Percentiles rank a stretch among this genome's conserved stretches.
Conservation (phyloP, 2,888 invertebrate genomes). For the Mystacides longicornis region DNA sequence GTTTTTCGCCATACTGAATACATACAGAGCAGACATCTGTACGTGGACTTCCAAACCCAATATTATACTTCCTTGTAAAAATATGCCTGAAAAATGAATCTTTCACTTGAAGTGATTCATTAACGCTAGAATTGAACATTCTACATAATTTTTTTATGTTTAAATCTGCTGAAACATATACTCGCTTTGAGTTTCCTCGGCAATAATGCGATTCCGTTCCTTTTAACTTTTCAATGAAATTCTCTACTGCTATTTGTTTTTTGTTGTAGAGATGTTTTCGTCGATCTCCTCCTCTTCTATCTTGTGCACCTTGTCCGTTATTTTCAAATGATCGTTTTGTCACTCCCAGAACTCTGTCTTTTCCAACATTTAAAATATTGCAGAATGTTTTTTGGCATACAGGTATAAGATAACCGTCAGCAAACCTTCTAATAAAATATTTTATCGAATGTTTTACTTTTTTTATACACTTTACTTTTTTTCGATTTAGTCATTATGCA, state of each 20-base stretch:
- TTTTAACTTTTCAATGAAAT: background rate
- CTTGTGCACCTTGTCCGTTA: background rate
- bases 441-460: too few species aligned
- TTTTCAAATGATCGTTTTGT: too few species aligned
- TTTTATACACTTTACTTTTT: too few species aligned
- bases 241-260: background rate
- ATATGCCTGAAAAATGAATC: conserved; percentile 3
- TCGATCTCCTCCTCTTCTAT: background rate
- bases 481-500: too few species aligned
- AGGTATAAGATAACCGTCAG: too few species aligned
- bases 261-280: background rate
- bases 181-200: background rate
- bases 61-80: conserved; percentile 2
- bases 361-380: too few species aligned
- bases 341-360: too few species aligned
- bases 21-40: too few species aligned
- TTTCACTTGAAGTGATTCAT: background rate
- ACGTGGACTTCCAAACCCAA: background rate
- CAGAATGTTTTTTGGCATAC: too few species aligned
- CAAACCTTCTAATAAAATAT: too few species aligned
- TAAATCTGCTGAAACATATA: background rate
- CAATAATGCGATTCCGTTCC: background rate
- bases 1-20: too few species aligned
- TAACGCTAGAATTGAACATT: background rate
- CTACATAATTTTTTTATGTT: conserved; percentile 4